Evolutionary conservation across 2,113 vertebrate species (phyloP).

Genomic region (Micronycteris hirsuta): DNA sequence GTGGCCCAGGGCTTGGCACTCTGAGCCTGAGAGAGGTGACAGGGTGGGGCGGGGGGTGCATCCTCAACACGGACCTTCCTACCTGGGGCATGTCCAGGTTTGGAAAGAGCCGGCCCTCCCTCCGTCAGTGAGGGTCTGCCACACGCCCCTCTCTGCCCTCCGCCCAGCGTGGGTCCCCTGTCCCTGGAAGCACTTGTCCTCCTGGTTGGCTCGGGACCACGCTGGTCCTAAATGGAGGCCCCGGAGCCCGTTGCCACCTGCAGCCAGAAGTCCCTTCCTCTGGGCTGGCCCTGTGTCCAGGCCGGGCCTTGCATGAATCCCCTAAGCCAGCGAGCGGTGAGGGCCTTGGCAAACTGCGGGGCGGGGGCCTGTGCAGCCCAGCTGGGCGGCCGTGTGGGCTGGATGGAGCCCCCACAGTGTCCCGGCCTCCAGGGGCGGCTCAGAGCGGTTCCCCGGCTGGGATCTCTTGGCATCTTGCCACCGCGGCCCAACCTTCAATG

Average conservation of each 20-base stretch:
- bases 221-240: fast-evolving
- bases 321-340: fast-evolving
- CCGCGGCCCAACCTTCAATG: fast-evolving
- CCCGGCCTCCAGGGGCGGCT: not conserved
- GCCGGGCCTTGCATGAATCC: not conserved
- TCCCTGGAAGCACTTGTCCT: not conserved
- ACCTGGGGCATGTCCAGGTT: fast-evolving
- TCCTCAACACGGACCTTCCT: fast-evolving
- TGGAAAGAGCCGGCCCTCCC: not conserved
- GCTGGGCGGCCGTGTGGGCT: not conserved
- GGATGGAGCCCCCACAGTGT: fast-evolving
- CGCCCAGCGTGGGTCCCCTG: not conserved
- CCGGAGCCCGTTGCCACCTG: not conserved
- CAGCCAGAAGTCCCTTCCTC: not conserved
- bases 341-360: not conserved
- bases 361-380: not conserved
- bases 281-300: fast-evolving
- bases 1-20: not conserved
- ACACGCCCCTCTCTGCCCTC: fast-evolving
- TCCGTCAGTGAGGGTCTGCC: fast-evolving
- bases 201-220: fast-evolving
- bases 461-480: fast-evolving
- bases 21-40: fast-evolving
- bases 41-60: fast-evolving
- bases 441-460: no score